Percentiles rank a stretch among this genome's conserved stretches.
These are phyloP conservation scores for Amitus sp. DNA, from an alignment of 2,888 invertebrate genomes.

Conservation along the genomic window DNA sequence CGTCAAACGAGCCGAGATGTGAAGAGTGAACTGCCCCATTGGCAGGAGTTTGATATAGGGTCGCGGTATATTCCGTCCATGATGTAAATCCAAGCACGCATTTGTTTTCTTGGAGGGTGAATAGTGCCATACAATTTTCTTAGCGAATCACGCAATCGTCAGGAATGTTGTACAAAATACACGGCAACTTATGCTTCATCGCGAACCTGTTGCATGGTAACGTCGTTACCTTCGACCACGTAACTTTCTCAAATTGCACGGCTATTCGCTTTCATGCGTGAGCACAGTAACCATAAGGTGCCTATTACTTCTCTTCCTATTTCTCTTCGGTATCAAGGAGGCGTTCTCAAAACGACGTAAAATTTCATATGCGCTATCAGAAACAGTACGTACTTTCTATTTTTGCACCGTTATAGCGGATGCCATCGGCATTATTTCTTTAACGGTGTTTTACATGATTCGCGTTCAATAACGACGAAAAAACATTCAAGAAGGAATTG, in stretches of 20 bases:
- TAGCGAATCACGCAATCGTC: conserved; percentile 21
- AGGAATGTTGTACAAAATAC: conserved; percentile 35
- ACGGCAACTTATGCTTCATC: conserved; percentile 42
- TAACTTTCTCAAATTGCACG: conserved; percentile 40
- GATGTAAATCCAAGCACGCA: too few species aligned
- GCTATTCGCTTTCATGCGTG: conserved; percentile 40
- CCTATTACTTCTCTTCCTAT: conserved; percentile 13
- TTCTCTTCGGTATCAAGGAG: conserved; percentile 17
- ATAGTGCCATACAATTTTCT: not conserved
- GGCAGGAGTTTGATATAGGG: too few species aligned
- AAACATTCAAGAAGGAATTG: not conserved
- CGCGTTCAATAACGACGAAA: too few species aligned
- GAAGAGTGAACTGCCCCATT: too few species aligned
- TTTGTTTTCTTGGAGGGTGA: too few species aligned
- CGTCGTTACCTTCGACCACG: conserved; percentile 30
- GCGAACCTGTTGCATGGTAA: conserved; percentile 44
- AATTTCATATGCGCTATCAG: conserved; percentile 21
- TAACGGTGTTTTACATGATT: too few species aligned
- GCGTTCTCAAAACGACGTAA: conserved; percentile 19
- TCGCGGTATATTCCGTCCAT: too few species aligned
- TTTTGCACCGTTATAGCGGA: not conserved
- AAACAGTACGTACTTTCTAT: conserved; percentile 17
- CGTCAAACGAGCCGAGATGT: too few species aligned
- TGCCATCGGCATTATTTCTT: not conserved
- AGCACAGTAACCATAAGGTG: conserved; percentile 34